Evolutionary conservation across 92 coral and sea anemone genomes (phyloP).

Genomic region (Virgularia gustaviana): DNA sequence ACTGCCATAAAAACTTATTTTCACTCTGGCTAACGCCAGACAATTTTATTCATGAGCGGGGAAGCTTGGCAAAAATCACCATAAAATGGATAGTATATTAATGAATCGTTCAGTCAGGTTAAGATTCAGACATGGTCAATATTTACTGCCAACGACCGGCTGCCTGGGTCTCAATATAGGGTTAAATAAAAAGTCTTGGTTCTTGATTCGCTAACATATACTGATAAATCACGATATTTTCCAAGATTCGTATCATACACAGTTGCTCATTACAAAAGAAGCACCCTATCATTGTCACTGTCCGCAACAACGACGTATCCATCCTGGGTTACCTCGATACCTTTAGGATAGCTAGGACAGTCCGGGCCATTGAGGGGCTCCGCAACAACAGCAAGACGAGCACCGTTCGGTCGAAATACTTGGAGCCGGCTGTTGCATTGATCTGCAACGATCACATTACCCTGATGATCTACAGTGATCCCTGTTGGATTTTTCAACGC

Average conservation of each 20-base stretch:
- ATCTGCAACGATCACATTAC: conserved; percentile 92
- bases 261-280: conserved; percentile 60
- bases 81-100: no score
- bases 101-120: no score
- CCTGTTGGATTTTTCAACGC: conserved; percentile 93
- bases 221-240: background rate
- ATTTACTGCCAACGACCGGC: no score
- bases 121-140: no score
- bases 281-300: conserved; percentile 85
- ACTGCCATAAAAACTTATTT: no score
- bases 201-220: no score
- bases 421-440: conserved; percentile 94
- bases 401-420: conserved; percentile 66
- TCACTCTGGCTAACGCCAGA: no score
- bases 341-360: conserved; percentile 82
- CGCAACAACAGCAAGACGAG: conserved; percentile 57
- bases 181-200: no score
- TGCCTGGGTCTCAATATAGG: no score
- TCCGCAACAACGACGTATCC: conserved; percentile 87
- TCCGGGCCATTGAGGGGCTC: conserved; percentile 71
- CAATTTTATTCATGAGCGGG: no score
- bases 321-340: conserved; percentile 80
- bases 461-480: conserved; percentile 78
- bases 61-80: no score
- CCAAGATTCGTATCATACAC: background rate